phyloP scores from a whole-genome alignment of 2,888 invertebrate species.

The Galerucella calmariensis region DNA sequence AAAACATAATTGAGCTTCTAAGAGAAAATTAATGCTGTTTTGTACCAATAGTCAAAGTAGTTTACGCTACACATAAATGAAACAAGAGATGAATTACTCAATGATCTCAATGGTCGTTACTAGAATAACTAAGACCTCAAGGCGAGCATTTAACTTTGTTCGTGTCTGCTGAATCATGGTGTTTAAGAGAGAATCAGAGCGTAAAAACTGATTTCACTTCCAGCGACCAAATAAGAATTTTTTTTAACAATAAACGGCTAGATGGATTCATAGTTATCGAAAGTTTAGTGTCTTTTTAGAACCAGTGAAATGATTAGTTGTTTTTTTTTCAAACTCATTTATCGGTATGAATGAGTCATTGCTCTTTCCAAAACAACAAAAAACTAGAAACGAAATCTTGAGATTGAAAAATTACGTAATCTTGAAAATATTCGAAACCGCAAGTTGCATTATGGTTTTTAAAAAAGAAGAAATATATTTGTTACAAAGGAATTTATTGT shows the following conservation, averaged over 20 bases:
- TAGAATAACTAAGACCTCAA: not conserved
- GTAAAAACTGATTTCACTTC: constrained; percentile 19
- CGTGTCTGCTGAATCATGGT: constrained; percentile 1
- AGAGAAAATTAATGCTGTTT: too few species aligned
- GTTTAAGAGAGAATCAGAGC: not conserved
- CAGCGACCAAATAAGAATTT: not conserved
- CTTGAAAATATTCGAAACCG: not conserved
- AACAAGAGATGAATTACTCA: too few species aligned
- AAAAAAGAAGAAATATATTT: not conserved
- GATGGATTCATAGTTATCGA: constrained; percentile 2
- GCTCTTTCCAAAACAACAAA: constrained; percentile 4
- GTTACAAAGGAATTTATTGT: not conserved
- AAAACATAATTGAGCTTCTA: too few species aligned
- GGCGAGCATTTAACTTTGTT: not conserved
- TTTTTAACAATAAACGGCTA: not conserved
- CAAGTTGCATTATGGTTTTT: not conserved
- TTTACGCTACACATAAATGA: too few species aligned
- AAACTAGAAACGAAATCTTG: not conserved
- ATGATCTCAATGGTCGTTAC: too few species aligned
- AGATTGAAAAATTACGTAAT: not conserved
- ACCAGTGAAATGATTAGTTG: not conserved
- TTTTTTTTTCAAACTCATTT: not conserved
- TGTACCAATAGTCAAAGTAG: too few species aligned
- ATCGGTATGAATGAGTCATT: not conserved
- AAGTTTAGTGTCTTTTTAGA: constrained; percentile 1